Evolutionary conservation across 2,113 vertebrate species (phyloP).

Genomic region (Oxyruncus cristatus): DNA sequence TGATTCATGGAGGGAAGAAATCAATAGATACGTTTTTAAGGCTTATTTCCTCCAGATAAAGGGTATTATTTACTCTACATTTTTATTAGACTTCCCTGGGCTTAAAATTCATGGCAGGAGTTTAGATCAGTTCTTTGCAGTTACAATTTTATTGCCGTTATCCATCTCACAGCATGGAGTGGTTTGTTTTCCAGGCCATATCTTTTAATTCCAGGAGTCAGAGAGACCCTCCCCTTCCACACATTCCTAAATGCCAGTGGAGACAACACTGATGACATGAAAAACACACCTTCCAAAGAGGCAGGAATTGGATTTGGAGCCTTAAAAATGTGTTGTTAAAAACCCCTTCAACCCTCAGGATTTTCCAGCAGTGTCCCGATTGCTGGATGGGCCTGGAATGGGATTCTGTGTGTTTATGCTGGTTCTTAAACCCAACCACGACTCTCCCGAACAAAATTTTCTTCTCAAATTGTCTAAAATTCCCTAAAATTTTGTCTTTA

Average conservation of each 20-base stretch:
- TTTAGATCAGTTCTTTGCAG: background rate
- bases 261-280: fast-evolving
- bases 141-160: background rate
- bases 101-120: background rate
- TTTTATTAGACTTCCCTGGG: background rate
- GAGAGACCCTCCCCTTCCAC: background rate
- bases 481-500: background rate
- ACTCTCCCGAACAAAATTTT: background rate
- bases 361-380: background rate
- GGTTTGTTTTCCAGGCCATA: background rate
- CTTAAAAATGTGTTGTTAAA: background rate
- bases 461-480: too few relatives aligned
- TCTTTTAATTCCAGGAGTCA: background rate
- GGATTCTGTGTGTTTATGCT: background rate
- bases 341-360: background rate
- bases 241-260: background rate
- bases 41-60: background rate
- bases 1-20: background rate
- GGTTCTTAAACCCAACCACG: background rate
- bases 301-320: background rate
- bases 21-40: background rate
- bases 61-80: background rate
- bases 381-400: background rate
- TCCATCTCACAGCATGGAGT: background rate
- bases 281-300: background rate